A percentile compares a stretch with the other conserved stretches of the same genome.
These are phyloP conservation scores for Scolopax bukidnonensis DNA, from an alignment of 2,797 vertebrate species.

Conservation along the genomic window DNA sequence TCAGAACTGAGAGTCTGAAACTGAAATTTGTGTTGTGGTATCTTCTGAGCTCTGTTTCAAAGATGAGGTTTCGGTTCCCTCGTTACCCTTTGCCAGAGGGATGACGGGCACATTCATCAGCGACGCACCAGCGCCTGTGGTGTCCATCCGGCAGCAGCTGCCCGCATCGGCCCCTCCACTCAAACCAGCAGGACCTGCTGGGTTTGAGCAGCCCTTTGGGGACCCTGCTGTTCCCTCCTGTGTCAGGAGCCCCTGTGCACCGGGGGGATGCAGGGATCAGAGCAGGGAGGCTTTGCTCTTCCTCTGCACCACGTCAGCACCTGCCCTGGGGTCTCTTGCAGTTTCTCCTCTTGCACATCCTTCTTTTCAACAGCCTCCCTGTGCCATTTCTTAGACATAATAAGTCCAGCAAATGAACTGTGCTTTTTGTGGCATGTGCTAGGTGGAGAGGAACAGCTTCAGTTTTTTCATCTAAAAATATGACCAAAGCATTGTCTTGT, in stretches of 20 bases:
- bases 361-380: neutral
- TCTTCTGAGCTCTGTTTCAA: neutral
- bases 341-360: neutral
- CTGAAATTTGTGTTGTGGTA: neutral
- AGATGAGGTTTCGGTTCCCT: neutral
- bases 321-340: fast-evolving
- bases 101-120: neutral
- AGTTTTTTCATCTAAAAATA: neutral
- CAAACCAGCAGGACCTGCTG: fast-evolving
- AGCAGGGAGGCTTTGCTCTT: neutral
- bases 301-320: neutral
- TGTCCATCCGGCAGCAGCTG: fast-evolving
- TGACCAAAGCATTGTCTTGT: fast-evolving
- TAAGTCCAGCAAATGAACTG: neutral
- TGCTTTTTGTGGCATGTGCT: neutral
- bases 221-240: fast-evolving
- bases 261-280: fast-evolving
- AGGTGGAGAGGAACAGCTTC: neutral
- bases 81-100: neutral
- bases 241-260: fast-evolving
- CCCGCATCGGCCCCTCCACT: neutral
- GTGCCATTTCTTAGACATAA: neutral
- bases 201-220: fast-evolving
- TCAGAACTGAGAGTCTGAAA: neutral
- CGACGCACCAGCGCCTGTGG: fast-evolving